Percentiles rank a stretch among this genome's conserved stretches.
phyloP scores from a whole-genome alignment of 2,888 invertebrate species.

The Parelbella ahira region DNA sequence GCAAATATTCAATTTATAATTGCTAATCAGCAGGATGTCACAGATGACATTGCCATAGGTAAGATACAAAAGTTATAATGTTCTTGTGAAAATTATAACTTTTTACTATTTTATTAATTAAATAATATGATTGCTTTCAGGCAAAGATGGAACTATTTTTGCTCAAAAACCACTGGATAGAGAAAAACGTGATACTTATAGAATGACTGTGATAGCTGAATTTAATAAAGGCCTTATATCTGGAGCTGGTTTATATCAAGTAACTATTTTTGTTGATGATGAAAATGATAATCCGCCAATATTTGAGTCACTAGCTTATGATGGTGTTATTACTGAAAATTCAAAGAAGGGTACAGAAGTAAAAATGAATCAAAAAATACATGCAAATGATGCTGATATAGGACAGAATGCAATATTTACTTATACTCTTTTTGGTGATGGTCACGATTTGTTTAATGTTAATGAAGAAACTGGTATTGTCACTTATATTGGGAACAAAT shows the following conservation, averaged over 20 bases:
- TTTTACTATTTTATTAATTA: no score
- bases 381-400: conserved; percentile 86
- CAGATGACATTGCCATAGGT: conserved; percentile 88
- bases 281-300: conserved; percentile 93
- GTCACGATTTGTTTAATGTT: conserved; percentile 85
- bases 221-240: conserved; percentile 85
- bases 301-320: conserved; percentile 86
- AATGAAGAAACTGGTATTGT: conserved; percentile 84
- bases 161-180: conserved; percentile 88
- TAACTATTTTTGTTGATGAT: conserved; percentile 89
- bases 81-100: neutral
- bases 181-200: conserved; percentile 86
- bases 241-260: conserved; percentile 89
- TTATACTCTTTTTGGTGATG: conserved; percentile 86
- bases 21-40: conserved; percentile 90
- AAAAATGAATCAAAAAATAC: conserved; percentile 83
- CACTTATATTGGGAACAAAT: conserved; percentile 75
- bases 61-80: no score
- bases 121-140: conserved; percentile 43
- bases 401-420: conserved; percentile 85
- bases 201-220: conserved; percentile 90
- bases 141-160: conserved; percentile 88
- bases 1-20: conserved; percentile 85
- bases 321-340: conserved; percentile 90
- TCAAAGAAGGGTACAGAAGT: conserved; percentile 85